phyloP scores from a whole-genome alignment of 2,113 vertebrate species.

The Megaceryle maxima region DNA sequence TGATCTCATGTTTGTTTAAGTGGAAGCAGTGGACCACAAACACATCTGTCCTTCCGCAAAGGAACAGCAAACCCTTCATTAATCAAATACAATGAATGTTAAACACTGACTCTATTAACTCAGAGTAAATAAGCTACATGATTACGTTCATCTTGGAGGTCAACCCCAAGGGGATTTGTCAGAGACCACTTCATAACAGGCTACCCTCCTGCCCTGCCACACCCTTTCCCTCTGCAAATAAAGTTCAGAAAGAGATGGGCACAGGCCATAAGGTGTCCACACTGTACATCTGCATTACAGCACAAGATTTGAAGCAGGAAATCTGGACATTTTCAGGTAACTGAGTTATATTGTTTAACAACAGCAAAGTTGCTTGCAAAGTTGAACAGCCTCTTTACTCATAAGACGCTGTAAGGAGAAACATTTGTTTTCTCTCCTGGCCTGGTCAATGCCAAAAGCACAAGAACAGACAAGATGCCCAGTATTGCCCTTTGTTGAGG shows the following conservation, averaged over 20 bases:
- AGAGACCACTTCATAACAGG: background rate
- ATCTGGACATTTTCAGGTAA: background rate
- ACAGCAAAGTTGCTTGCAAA: accelerated
- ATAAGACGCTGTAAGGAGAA: background rate
- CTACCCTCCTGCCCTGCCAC: background rate
- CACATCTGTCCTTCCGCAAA: slow-evolving; percentile 8
- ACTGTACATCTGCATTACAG: background rate
- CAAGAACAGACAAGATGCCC: background rate
- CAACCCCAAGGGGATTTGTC: slow-evolving; percentile 6
- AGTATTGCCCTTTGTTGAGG: background rate
- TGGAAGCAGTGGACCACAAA: slow-evolving; percentile 6
- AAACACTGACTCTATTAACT: slow-evolving; percentile 24
- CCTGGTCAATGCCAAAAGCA: background rate
- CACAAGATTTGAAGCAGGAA: background rate
- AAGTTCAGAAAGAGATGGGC: background rate
- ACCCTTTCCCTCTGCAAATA: background rate
- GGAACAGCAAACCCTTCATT: slow-evolving; percentile 29
- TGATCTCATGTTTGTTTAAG: slow-evolving; percentile 18
- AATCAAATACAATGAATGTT: slow-evolving; percentile 48
- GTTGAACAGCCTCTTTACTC: background rate
- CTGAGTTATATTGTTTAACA: background rate
- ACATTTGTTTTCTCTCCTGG: background rate
- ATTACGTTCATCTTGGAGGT: background rate
- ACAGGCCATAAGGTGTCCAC: too few relatives aligned
- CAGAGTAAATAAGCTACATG: slow-evolving; percentile 21